Percentiles rank a stretch among this genome's conserved stretches.
phyloP scores from a whole-genome alignment of 2,888 invertebrate genomes.

The Tolmerus cingulatus region DNA sequence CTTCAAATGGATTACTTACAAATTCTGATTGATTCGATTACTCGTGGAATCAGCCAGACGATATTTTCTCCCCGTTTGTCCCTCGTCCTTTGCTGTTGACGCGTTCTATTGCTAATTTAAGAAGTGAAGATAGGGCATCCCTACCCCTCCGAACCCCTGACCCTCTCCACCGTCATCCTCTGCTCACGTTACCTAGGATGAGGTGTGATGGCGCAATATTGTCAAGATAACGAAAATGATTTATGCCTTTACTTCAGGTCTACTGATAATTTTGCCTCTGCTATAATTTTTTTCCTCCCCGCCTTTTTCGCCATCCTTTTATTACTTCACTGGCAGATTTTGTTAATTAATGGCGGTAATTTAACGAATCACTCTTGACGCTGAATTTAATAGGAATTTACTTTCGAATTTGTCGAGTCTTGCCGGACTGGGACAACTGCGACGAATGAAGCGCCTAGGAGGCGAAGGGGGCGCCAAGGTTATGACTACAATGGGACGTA shows the following conservation, averaged over 20 bases:
- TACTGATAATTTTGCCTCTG: background rate
- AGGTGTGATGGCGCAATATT: constrained; percentile 13
- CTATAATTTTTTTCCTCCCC: background rate
- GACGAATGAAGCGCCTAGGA: background rate
- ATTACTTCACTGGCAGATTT: background rate
- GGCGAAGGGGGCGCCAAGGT: background rate
- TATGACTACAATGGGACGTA: background rate
- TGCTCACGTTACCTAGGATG: background rate
- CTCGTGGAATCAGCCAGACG: background rate
- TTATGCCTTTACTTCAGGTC: background rate
- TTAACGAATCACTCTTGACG: background rate
- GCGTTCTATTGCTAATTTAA: background rate
- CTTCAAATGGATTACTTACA: constrained; percentile 12
- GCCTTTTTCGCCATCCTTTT: background rate
- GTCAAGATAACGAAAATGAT: constrained; percentile 2
- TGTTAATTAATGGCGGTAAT: background rate
- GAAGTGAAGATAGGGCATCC: background rate
- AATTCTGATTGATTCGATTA: constrained; percentile 16
- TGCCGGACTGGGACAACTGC: background rate
- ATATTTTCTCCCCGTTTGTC: background rate
- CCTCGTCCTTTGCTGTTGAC: background rate
- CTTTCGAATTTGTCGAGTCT: background rate
- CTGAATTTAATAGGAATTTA: background rate
- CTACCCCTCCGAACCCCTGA: background rate
- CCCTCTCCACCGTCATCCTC: background rate